Evolutionary conservation across 2,113 vertebrate genomes (phyloP).

Genomic region (Regulus satrapa): DNA sequence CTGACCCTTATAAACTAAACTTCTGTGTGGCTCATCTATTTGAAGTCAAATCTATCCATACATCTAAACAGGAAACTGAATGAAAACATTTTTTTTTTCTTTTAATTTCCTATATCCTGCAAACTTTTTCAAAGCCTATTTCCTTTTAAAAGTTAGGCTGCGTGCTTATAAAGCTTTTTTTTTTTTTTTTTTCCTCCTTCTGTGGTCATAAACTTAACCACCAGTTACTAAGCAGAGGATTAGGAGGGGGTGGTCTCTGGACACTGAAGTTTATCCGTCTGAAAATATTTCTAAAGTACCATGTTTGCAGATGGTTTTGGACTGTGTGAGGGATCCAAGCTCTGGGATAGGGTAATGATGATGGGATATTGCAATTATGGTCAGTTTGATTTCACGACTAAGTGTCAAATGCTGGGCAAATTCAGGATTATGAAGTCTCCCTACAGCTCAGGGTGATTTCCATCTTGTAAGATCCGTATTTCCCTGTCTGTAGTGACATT

Average conservation of each 20-base stretch:
- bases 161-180: not conserved
- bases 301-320: not conserved
- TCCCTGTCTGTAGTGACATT: not conserved
- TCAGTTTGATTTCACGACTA: not conserved
- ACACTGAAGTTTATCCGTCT: not conserved
- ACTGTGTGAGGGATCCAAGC: not conserved
- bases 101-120: constrained; percentile 24
- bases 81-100: constrained; percentile 50
- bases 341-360: not conserved
- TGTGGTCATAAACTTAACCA: not conserved
- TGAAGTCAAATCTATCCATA: constrained; percentile 38
- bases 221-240: not conserved
- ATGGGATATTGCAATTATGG: accelerated
- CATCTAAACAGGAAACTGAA: constrained; percentile 59
- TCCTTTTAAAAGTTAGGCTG: constrained; percentile 1
- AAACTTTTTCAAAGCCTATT: constrained; percentile 22
- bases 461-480: not conserved
- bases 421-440: not conserved
- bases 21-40: constrained; percentile 51
- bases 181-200: not conserved
- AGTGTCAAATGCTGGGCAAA: not conserved
- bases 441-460: not conserved
- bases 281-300: not conserved
- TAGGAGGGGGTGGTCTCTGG: not conserved
- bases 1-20: constrained; percentile 49